Evolutionary conservation across 2,888 invertebrate species (phyloP).

Genomic region (Cephus spinipes): DNA sequence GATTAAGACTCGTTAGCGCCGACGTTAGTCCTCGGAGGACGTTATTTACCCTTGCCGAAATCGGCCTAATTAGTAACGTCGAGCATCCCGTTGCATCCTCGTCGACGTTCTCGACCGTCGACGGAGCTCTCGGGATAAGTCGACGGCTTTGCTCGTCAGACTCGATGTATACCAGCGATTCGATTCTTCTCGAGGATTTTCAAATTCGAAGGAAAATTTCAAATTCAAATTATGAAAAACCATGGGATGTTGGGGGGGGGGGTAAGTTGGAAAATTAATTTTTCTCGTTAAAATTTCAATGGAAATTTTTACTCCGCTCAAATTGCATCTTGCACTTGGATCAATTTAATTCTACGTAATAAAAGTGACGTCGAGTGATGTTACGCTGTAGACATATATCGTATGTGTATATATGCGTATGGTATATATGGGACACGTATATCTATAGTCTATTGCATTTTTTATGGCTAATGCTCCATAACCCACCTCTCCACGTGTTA

Average conservation of each 20-base stretch:
- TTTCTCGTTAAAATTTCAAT: neutral
- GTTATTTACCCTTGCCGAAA: neutral
- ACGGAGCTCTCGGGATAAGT: neutral
- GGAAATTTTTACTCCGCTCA: neutral
- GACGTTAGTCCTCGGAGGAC: neutral
- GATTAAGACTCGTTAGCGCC: conserved; percentile 6
- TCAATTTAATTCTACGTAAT: neutral
- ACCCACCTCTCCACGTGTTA: no score
- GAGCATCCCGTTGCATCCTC: neutral
- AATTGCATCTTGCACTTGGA: neutral
- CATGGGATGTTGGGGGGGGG: neutral
- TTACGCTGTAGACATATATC: neutral
- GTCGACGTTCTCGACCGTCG: neutral
- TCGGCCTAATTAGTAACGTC: neutral
- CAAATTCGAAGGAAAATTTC: neutral
- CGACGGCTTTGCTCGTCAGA: neutral
- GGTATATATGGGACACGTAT: neutral
- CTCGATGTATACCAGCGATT: no score
- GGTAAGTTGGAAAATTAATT: neutral
- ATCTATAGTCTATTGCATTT: neutral
- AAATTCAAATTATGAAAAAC: neutral
- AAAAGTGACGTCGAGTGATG: neutral
- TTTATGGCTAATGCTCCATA: neutral
- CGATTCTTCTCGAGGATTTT: neutral
- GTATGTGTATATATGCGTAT: neutral